phyloP scores from a whole-genome alignment of 2,888 invertebrate species.

The Caradrina kadenii region DNA sequence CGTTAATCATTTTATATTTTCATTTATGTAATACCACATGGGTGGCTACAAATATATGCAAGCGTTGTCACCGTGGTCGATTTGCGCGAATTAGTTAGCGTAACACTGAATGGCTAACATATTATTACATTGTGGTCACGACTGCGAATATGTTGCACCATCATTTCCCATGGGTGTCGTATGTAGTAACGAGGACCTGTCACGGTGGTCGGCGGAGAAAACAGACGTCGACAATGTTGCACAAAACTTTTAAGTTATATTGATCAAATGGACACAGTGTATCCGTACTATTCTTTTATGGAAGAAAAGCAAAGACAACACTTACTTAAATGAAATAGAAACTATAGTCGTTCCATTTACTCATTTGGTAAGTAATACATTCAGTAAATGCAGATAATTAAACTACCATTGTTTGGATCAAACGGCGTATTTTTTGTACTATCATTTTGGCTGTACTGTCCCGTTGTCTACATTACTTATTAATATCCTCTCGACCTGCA shows the following conservation, averaged over 20 bases:
- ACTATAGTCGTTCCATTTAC: too few species aligned
- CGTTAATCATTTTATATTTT: conserved; percentile 27
- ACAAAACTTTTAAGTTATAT: too few species aligned
- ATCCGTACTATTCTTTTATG: too few species aligned
- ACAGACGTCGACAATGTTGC: not conserved
- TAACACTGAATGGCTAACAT: conserved; percentile 30
- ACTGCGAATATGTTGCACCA: conserved; percentile 43
- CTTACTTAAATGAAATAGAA: too few species aligned
- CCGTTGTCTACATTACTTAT: too few species aligned
- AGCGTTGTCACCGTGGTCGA: conserved; percentile 19
- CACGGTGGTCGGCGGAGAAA: conserved; percentile 24
- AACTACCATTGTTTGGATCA: too few species aligned
- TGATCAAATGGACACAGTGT: too few species aligned
- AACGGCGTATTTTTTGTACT: too few species aligned
- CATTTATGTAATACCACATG: conserved; percentile 7
- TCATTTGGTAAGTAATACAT: too few species aligned
- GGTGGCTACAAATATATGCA: conserved; percentile 15
- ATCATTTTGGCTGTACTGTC: too few species aligned
- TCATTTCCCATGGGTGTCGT: conserved; percentile 56
- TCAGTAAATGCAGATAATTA: too few species aligned
- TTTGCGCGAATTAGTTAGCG: conserved; percentile 35
- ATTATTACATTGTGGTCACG: conserved; percentile 44
- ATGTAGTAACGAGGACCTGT: conserved; percentile 17
- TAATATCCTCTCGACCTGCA: not conserved
- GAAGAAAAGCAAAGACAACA: too few species aligned